phyloP scores from a whole-genome alignment of 1,140 invertebrate species.

The Tetragnatha versicolor region DNA sequence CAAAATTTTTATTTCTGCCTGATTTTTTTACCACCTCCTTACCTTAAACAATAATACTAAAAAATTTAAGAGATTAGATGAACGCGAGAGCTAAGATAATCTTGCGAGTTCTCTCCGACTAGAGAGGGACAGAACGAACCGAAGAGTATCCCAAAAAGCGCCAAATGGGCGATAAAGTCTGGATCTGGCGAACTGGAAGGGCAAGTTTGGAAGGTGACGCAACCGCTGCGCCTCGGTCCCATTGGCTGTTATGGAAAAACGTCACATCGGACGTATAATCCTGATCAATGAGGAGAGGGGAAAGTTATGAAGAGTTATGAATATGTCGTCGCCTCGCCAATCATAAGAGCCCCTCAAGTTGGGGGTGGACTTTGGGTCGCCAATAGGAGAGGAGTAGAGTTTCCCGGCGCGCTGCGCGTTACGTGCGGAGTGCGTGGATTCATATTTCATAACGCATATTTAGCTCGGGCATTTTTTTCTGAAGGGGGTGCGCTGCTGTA shows the following conservation, averaged over 20 bases:
- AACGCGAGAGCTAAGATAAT: too few relatives aligned
- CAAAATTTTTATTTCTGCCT: too few relatives aligned
- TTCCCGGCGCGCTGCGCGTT: background rate
- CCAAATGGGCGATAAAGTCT: constrained; percentile 19
- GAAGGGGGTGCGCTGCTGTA: too few relatives aligned
- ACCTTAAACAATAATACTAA: too few relatives aligned
- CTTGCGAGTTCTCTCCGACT: too few relatives aligned
- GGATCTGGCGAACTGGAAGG: background rate
- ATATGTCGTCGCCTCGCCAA: constrained; percentile 47
- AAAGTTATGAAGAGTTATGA: constrained; percentile 55
- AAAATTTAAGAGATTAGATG: too few relatives aligned
- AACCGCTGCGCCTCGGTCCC: background rate
- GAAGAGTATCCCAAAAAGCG: too few relatives aligned
- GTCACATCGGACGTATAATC: constrained; percentile 22
- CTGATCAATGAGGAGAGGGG: constrained; percentile 49
- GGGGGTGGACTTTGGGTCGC: constrained; percentile 16
- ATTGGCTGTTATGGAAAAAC: constrained; percentile 17
- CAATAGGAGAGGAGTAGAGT: background rate
- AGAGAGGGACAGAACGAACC: too few relatives aligned
- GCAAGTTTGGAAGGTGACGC: constrained; percentile 25
- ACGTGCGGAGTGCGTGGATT: background rate
- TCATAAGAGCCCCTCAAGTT: constrained; percentile 32
- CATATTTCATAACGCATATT: background rate
- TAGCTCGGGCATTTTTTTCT: too few relatives aligned
- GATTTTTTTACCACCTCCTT: too few relatives aligned